Evolutionary conservation across 2,888 invertebrate genomes (phyloP).

Genomic region (Rhagium mordax): DNA sequence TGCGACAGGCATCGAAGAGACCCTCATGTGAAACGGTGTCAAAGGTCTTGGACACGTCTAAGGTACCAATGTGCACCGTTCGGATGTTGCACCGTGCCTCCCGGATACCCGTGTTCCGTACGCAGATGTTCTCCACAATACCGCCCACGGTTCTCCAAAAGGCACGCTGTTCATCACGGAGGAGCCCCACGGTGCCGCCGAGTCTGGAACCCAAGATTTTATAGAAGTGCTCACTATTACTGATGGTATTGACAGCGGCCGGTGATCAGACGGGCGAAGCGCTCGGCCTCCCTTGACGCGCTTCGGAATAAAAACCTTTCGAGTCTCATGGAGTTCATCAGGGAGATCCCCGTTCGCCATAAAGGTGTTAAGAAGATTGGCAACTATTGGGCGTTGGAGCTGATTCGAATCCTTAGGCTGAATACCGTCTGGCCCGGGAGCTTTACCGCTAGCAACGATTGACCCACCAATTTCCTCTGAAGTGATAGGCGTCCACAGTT

Average conservation of each 20-base stretch:
- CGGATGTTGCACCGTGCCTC: neutral
- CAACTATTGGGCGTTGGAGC: neutral
- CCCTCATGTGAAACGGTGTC: neutral
- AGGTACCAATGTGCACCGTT: neutral
- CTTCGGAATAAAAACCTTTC: neutral
- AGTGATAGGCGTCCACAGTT: neutral
- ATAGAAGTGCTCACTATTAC: neutral
- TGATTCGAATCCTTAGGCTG: neutral
- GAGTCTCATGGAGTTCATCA: neutral
- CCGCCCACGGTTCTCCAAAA: neutral
- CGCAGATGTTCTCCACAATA: neutral
- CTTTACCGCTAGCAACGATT: neutral
- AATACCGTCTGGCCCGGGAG: neutral
- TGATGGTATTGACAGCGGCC: neutral
- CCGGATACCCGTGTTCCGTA: neutral
- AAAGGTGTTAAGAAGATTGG: neutral
- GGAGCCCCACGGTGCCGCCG: neutral
- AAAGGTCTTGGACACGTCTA: neutral
- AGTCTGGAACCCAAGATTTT: neutral
- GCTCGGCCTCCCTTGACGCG: neutral
- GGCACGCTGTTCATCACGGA: neutral
- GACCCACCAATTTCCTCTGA: neutral
- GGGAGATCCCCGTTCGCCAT: neutral
- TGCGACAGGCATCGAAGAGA: neutral
- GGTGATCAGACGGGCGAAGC: neutral